Evolutionary conservation across 1,140 invertebrate species (phyloP), one percentile per base, ranked within the genome.

Genomic region (Carposina sasakii): DNA sequence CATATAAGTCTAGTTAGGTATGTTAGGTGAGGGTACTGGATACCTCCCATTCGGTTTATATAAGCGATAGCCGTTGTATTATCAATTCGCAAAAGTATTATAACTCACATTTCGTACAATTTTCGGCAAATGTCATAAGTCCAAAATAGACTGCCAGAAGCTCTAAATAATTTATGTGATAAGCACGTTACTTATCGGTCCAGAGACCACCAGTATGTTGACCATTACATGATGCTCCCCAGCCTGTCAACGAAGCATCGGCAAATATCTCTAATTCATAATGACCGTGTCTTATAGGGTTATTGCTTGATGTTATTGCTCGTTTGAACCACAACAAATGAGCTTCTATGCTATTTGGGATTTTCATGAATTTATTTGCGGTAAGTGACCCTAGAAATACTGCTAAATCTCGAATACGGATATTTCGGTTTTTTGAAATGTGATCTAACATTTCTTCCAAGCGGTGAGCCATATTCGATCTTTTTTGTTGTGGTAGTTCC

Each of bases 251-350:
- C 3, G 52, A 54, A 12, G 52, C 52, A 31, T 54, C 52, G 1
- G 52, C 41, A 41, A 48, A 54, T 12, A 54, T 45, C 34, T 54
- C 52, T 34, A 44, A 12, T 12, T 17, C 24, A 37, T 37, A 54
- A 16, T 54, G 34, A 48, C 5, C n/a, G 9, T 2, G 20, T 22
- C 19, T 22, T 22, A 54, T 54, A 34, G 52, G 40, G 13, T 48
- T 54, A n/a, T n/a, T n/a, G n/a, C n/a, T n/a, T n/a, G n/a, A n/a
- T n/a, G n/a, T n/a, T n/a, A n/a, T n/a, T n/a, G n/a, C n/a, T n/a
- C n/a, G n/a, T n/a, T n/a, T n/a, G n/a, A n/a, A n/a, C n/a, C n/a
- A n/a, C n/a, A n/a, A n/a, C n/a, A n/a, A n/a, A n/a, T n/a, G n/a
- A n/a, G n/a, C n/a, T n/a, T n/a, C n/a, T n/a, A n/a, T n/a, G n/a